These are phyloP conservation scores for Turritopsis dohrnii DNA, from an alignment of 30 jellyfish, hydroid and myxozoan genomes.

Conservation along the genomic window DNA sequence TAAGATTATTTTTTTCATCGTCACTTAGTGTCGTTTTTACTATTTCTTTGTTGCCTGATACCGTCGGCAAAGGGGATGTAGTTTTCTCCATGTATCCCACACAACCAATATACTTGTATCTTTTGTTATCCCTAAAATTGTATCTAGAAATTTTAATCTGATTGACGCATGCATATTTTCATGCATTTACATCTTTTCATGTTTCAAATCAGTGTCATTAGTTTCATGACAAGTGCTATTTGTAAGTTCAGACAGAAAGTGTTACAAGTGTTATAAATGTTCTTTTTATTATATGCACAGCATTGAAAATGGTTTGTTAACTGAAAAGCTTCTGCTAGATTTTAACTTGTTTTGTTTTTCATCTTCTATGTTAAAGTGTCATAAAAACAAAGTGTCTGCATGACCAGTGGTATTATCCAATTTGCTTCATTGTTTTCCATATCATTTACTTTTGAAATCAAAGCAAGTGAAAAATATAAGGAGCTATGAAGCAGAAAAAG, in stretches of 20 bases:
- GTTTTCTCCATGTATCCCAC: constrained; percentile 1
- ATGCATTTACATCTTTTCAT: not conserved
- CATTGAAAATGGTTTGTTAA: not conserved
- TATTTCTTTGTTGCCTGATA: not conserved
- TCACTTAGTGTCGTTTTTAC: not conserved
- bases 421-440: too few relatives aligned
- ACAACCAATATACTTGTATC: not conserved
- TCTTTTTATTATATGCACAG: not conserved
- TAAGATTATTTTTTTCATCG: not conserved
- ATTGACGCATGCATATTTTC: too few relatives aligned
- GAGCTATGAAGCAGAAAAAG: too few relatives aligned
- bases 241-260: not conserved
- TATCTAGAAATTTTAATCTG: too few relatives aligned
- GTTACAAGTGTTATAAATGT: too few relatives aligned
- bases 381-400: too few relatives aligned
- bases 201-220: not conserved
- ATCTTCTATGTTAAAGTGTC: too few relatives aligned
- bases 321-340: too few relatives aligned
- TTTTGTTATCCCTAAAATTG: not conserved
- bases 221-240: not conserved
- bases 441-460: too few relatives aligned
- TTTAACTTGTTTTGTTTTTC: too few relatives aligned
- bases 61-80: constrained; percentile 16
- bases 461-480: too few relatives aligned
- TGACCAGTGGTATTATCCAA: too few relatives aligned